Evolutionary conservation across 2,113 vertebrate genomes (phyloP).

Genomic region (Puffinus mauretanicus): DNA sequence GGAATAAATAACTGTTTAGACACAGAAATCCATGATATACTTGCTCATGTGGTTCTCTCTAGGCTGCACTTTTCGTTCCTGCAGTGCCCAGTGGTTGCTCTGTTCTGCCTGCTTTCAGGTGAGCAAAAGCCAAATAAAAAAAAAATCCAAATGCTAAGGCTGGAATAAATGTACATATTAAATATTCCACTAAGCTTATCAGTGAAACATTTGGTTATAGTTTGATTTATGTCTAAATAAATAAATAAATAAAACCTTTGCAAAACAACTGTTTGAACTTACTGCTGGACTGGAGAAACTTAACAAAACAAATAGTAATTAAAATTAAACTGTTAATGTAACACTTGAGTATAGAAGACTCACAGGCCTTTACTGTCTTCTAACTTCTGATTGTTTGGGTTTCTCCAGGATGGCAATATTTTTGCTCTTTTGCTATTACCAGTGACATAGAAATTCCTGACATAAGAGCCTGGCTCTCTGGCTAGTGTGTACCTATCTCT

Average conservation of each 20-base stretch:
- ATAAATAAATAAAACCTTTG: background rate
- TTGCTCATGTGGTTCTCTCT: background rate
- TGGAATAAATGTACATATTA: background rate
- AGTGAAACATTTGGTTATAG: background rate
- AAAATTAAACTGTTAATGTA: background rate
- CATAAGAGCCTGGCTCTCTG: background rate
- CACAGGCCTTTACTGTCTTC: background rate
- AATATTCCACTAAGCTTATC: background rate
- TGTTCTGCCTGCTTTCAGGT: background rate
- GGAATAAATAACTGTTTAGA: background rate
- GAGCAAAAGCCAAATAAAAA: background rate
- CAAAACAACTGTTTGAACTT: background rate
- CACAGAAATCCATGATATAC: background rate
- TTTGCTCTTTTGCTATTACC: background rate
- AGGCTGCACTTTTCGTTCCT: background rate
- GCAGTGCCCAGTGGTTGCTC: background rate
- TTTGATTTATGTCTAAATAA: background rate
- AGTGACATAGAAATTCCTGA: background rate
- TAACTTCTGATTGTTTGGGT: background rate
- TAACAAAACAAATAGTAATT: background rate
- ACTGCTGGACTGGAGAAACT: background rate
- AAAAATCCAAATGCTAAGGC: background rate
- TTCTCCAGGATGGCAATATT: background rate
- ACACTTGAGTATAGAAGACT: background rate
- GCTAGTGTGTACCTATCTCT: slow-evolving; percentile 1